Conservation (phyloP, 2,888 invertebrate species). For the Apamea monoglypha region DNA sequence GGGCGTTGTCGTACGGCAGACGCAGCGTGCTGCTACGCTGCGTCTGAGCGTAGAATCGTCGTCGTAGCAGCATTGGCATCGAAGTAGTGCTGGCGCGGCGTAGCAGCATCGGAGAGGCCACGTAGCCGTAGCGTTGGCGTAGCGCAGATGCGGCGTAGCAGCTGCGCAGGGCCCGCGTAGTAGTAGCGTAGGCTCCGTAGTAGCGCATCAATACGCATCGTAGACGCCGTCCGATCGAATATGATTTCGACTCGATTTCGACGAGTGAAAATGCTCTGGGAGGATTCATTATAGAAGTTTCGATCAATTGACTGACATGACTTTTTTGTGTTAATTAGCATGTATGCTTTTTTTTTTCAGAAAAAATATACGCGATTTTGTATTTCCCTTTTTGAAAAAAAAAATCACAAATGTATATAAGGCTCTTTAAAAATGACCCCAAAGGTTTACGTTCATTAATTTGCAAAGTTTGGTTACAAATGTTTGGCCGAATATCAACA, state of each 20-base stretch:
- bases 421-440: neutral
- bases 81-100: too few relatives aligned
- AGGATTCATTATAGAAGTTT: neutral
- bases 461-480: constrained; percentile 56
- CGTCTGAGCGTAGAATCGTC: neutral
- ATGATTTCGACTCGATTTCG: neutral
- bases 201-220: neutral
- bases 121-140: neutral
- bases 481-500: constrained; percentile 55
- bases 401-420: neutral
- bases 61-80: neutral
- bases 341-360: too few relatives aligned
- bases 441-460: constrained; percentile 26
- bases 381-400: neutral
- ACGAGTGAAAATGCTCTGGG: neutral
- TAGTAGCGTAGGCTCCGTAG: neutral
- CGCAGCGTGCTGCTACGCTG: neutral
- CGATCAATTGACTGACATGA: neutral
- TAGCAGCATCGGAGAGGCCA: neutral
- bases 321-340: neutral
- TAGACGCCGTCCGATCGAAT: neutral
- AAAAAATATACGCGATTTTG: neutral
- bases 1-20: neutral
- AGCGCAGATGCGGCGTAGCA: neutral
- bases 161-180: neutral